Conservation (phyloP, 2,888 invertebrate genomes). For the Cheilosia scutellata region DNA sequence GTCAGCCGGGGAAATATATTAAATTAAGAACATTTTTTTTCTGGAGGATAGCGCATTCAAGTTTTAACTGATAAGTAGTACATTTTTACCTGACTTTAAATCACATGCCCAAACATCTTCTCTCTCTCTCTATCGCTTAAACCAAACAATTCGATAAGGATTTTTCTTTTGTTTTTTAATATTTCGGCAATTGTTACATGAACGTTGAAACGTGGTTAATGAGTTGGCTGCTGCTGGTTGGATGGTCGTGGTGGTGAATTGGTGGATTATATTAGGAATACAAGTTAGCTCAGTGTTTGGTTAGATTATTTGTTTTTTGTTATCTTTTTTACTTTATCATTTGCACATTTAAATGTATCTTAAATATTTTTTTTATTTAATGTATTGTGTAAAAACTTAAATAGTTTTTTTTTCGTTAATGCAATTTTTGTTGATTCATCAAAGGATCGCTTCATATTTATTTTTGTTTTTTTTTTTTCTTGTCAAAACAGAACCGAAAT, state of each 20-base stretch:
- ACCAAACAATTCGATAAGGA: neutral
- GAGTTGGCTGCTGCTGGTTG: constrained; percentile 11
- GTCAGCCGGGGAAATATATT: constrained; percentile 1
- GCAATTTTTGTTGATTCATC: constrained; percentile 23
- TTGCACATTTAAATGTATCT: constrained; percentile 28
- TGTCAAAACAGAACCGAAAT: constrained; percentile 42
- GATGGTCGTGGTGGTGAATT: constrained; percentile 5
- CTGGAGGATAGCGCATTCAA: constrained; percentile 3
- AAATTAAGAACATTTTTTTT: constrained; percentile 2
- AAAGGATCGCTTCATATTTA: constrained; percentile 14
- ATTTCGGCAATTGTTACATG: constrained; percentile 36
- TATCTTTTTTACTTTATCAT: constrained; percentile 9
- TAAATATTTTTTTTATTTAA: constrained; percentile 47
- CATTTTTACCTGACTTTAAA: neutral
- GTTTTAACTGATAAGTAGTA: neutral
- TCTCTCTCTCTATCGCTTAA: neutral
- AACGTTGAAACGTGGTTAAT: constrained; percentile 26
- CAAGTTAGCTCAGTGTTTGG: constrained; percentile 38
- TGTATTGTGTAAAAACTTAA: constrained; percentile 51
- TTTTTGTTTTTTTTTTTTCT: constrained; percentile 9
- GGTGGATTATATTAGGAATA: constrained; percentile 44
- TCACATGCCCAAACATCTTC: neutral
- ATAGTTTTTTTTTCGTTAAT: constrained; percentile 20
- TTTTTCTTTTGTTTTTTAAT: constrained; percentile 1
- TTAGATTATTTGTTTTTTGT: constrained; percentile 31